Evolutionary conservation across 2,888 invertebrate genomes (phyloP).

Genomic region (Cecidostiba fungosa): DNA sequence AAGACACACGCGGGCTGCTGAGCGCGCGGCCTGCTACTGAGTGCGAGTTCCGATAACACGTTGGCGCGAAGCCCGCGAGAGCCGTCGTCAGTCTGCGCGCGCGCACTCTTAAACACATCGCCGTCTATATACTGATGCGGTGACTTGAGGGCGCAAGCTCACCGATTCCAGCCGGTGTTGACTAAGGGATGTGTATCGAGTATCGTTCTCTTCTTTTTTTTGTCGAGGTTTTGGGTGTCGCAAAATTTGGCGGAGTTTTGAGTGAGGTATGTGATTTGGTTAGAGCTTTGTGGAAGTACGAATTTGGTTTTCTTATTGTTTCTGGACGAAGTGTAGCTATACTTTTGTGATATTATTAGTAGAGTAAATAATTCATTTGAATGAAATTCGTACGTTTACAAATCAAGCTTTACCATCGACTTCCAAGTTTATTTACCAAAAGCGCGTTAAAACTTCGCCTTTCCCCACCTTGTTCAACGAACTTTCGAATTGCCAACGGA

Average conservation of each 20-base stretch:
- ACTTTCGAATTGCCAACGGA: background rate
- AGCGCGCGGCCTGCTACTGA: conserved; percentile 55
- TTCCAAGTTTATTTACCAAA: background rate
- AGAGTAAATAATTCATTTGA: background rate
- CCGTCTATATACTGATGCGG: background rate
- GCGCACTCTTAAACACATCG: conserved; percentile 19
- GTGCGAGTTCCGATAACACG: conserved; percentile 35
- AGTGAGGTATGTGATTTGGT: too few species aligned
- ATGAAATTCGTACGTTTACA: background rate
- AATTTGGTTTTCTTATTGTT: too few species aligned
- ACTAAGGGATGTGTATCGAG: background rate
- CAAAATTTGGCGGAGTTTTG: background rate
- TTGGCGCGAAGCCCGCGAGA: conserved; percentile 43
- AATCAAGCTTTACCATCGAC: background rate
- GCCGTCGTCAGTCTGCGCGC: conserved; percentile 17
- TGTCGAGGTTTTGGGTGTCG: background rate
- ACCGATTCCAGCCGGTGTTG: background rate
- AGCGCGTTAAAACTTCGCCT: background rate
- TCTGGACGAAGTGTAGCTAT: background rate
- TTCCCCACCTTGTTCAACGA: background rate
- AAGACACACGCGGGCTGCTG: conserved; percentile 44
- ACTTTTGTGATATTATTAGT: too few species aligned
- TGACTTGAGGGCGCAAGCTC: conserved; percentile 1
- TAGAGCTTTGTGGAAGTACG: too few species aligned
- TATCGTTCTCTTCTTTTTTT: background rate